These are phyloP conservation scores for Chromobotia macracanthus DNA, from an alignment of 2,797 vertebrate genomes.

Conservation along the genomic window DNA sequence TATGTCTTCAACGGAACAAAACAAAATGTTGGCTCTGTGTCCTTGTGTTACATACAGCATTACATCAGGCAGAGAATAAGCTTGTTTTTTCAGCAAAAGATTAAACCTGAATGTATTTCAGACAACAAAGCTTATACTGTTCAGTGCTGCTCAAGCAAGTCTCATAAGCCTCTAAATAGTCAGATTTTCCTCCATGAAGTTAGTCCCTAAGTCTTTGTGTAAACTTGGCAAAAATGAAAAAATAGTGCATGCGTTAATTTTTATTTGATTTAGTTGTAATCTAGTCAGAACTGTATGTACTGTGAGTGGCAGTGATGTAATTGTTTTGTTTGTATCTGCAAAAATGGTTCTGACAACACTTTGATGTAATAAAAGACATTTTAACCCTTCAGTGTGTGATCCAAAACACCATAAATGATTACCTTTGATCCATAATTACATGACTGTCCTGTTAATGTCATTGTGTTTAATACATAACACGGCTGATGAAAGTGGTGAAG, in stretches of 20 bases:
- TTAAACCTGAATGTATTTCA: slow-evolving; percentile 23
- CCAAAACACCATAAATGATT: background rate
- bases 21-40: too few species aligned
- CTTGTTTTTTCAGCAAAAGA: slow-evolving; percentile 14
- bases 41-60: too few species aligned
- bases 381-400: background rate
- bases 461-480: too few species aligned
- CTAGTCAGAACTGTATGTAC: background rate
- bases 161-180: slow-evolving; percentile 34
- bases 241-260: background rate
- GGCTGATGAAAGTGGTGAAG: too few species aligned
- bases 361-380: background rate
- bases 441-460: too few species aligned
- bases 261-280: background rate
- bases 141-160: slow-evolving; percentile 7
- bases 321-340: background rate
- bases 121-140: slow-evolving; percentile 33
- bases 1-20: too few species aligned
- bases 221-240: background rate
- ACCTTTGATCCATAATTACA: too few species aligned
- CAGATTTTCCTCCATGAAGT: slow-evolving; percentile 19
- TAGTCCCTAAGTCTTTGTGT: slow-evolving; percentile 4
- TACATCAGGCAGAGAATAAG: background rate
- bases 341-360: background rate
- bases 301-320: background rate